A percentile compares a stretch with the other conserved stretches of the same genome.
phyloP scores from a whole-genome alignment of 2,113 vertebrate genomes.

The Spea bombifrons region DNA sequence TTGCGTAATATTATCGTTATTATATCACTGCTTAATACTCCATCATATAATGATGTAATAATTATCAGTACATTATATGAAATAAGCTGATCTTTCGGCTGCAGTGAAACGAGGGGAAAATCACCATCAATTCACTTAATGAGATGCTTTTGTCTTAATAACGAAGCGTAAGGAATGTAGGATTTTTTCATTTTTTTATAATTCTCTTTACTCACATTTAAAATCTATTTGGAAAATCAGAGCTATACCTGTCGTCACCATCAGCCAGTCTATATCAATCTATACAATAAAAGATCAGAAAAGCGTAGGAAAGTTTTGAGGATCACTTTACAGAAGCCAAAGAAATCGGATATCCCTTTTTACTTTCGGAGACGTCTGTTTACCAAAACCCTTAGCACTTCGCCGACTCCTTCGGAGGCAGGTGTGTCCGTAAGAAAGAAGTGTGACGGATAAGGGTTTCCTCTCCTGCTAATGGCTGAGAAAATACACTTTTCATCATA shows the following conservation, averaged over 20 bases:
- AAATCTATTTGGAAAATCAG: neutral
- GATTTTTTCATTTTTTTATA: neutral
- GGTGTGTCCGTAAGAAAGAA: slow-evolving; percentile 7
- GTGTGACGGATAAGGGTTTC: neutral
- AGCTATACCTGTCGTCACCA: slow-evolving; percentile 5
- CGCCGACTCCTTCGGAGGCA: slow-evolving; percentile 22
- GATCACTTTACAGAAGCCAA: slow-evolving; percentile 16
- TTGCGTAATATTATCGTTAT: too few relatives aligned
- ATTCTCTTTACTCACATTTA: neutral
- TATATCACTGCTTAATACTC: too few relatives aligned
- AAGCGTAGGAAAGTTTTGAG: slow-evolving; percentile 2
- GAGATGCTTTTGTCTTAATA: too few relatives aligned
- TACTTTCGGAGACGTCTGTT: slow-evolving; percentile 21
- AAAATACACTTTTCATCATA: neutral
- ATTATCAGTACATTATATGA: too few relatives aligned
- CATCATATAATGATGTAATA: too few relatives aligned
- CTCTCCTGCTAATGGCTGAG: neutral
- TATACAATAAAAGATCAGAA: neutral
- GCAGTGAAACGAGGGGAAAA: too few relatives aligned
- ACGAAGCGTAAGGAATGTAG: too few relatives aligned
- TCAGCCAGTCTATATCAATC: neutral
- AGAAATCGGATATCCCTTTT: slow-evolving; percentile 24
- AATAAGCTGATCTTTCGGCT: too few relatives aligned
- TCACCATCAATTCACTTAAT: too few relatives aligned
- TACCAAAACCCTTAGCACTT: slow-evolving; percentile 20